These are phyloP conservation scores for Zaprionus bogoriensis DNA, from an alignment of 2,888 invertebrate species.

Conservation along the genomic window DNA sequence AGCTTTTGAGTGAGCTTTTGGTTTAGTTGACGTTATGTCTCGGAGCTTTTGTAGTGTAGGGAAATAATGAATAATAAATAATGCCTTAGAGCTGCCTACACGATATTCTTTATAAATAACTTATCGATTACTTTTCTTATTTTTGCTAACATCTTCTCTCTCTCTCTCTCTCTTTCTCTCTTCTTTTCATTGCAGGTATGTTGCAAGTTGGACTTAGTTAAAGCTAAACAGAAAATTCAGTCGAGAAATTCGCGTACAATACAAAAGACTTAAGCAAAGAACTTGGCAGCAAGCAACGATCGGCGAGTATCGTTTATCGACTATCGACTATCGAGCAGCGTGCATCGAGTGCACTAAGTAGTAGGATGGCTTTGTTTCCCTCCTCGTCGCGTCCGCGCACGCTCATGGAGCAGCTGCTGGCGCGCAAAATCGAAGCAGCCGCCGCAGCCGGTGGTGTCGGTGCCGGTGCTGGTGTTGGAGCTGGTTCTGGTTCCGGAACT, in stretches of 20 bases:
- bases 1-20: too few relatives aligned
- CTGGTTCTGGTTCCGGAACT: constrained; percentile 83
- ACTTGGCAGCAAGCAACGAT: constrained; percentile 48
- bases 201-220: constrained; percentile 40
- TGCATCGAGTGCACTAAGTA: neutral
- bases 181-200: constrained; percentile 63
- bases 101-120: neutral
- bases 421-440: constrained; percentile 91
- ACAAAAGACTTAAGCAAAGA: constrained; percentile 79
- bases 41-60: too few relatives aligned
- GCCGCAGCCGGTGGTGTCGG: constrained; percentile 80
- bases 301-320: too few relatives aligned
- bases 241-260: constrained; percentile 17
- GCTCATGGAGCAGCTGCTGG: constrained; percentile 91
- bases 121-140: too few relatives aligned
- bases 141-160: neutral
- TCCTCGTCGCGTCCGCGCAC: constrained; percentile 87
- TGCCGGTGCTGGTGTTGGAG: constrained; percentile 79
- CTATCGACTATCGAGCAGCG: too few relatives aligned
- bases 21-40: too few relatives aligned
- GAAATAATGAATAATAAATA: too few relatives aligned
- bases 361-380: constrained; percentile 82
- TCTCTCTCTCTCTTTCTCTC: constrained; percentile 3
- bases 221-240: constrained; percentile 1
- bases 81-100: too few relatives aligned